Evolutionary conservation across 2,888 invertebrate species (phyloP), one percentile per base, ranked within the genome.

Genomic region (Orthosia incerta): DNA sequence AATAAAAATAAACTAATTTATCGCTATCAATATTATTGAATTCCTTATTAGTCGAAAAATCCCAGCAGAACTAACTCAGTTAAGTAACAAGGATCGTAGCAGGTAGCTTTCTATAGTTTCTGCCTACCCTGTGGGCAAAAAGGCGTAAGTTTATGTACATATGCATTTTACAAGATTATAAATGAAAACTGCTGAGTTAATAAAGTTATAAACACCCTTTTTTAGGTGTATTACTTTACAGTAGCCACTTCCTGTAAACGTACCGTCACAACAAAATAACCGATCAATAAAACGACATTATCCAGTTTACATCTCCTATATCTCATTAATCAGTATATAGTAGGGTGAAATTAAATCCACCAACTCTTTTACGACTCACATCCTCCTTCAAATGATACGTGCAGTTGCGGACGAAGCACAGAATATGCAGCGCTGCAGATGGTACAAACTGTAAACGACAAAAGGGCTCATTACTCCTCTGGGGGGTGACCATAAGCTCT

Each of bases 341-440:
- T 91, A 91, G 92, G 94, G 94, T 94, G 93, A 94, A 95, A 95
- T 95, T 94, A 95, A 95, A 94, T 91, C 89, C 90, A 95, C 93
- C 93, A 94, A 93, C 93, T 90, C 90, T 92, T 95, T 95, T 95
- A 95, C 93, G 94, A 93, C 91, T 91, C 86, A 92, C 93, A 94
- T 95, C 95, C 94, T 94, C 93, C 92, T 94, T 93, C 87, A 90
- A 92, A 93, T 85, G 79, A 88, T 87, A 86, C 78, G 84, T 69
- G 80, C 56, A 55, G 83, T 71, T 65, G 61, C 59, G 63, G 71
- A 68, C 15, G 57, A 45, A 31, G 2, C 79, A 82, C 23, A 80
- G 81, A 81, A 18, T 71, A 78, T 51, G 11, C 55, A 61, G 5
- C n/a, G 1, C 0, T n/a, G 1, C 16, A 81, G 82, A 82, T 7